Evolutionary conservation across 2,888 invertebrate genomes (phyloP).

Genomic region (Heteromyza rotundicornis): DNA sequence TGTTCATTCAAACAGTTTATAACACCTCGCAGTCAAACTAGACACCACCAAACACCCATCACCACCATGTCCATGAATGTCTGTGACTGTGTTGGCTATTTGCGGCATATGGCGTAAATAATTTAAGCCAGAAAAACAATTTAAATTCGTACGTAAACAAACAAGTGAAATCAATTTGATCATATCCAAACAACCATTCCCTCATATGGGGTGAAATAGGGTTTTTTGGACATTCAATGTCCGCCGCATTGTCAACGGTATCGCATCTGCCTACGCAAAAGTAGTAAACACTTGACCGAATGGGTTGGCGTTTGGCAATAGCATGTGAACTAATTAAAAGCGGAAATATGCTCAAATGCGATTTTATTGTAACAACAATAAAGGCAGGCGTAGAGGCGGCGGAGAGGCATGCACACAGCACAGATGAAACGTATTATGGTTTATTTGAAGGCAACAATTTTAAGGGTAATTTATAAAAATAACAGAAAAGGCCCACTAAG

Average conservation of each 20-base stretch:
- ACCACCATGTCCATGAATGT: background rate
- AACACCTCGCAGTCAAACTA: conserved; percentile 3
- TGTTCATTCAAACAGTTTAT: conserved; percentile 22
- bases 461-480: too few relatives aligned
- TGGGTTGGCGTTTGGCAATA: conserved; percentile 19
- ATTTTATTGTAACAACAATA: too few relatives aligned
- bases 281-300: conserved; percentile 31
- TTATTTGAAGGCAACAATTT: too few relatives aligned
- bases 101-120: conserved; percentile 32
- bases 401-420: too few relatives aligned
- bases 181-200: conserved; percentile 14
- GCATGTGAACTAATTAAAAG: conserved; percentile 27
- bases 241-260: background rate
- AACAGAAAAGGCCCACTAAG: too few relatives aligned
- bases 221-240: conserved; percentile 6
- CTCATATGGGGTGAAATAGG: background rate
- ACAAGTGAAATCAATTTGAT: conserved; percentile 25
- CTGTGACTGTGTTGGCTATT: conserved; percentile 24
- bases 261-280: too few relatives aligned
- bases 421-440: too few relatives aligned
- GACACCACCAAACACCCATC: too few relatives aligned
- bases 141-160: conserved; percentile 20
- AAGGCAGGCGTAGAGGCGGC: too few relatives aligned
- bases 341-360: conserved; percentile 18
- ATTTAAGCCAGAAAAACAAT: conserved; percentile 22